phyloP scores from a whole-genome alignment of 2,888 invertebrate genomes.

The Cryptocephalus primarius region DNA sequence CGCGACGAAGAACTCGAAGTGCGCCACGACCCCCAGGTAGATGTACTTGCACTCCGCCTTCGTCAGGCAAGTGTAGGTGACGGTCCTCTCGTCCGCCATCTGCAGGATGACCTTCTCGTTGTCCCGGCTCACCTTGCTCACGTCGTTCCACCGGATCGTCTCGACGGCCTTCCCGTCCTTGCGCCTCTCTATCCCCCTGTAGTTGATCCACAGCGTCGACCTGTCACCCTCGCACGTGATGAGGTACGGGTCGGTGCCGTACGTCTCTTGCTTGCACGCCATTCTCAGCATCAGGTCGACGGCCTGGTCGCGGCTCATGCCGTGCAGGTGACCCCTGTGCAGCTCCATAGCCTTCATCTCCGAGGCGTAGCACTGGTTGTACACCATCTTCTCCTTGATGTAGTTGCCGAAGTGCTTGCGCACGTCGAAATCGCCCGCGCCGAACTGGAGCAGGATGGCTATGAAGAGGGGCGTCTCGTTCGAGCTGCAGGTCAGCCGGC shows the following conservation, averaged over 20 bases:
- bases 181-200: slow-evolving; percentile 12
- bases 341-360: slow-evolving; percentile 17
- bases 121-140: slow-evolving; percentile 12
- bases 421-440: slow-evolving; percentile 11
- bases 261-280: slow-evolving; percentile 16
- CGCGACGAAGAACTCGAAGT: slow-evolving; percentile 9
- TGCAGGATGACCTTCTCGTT: slow-evolving; percentile 9
- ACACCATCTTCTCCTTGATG: slow-evolving; percentile 12
- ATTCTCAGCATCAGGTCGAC: slow-evolving; percentile 17
- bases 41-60: slow-evolving; percentile 16
- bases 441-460: slow-evolving; percentile 15
- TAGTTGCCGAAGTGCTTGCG: slow-evolving; percentile 10
- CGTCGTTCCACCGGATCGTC: slow-evolving; percentile 11
- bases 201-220: slow-evolving; percentile 15
- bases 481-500: slow-evolving; percentile 11
- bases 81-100: slow-evolving; percentile 3
- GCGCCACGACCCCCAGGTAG: slow-evolving; percentile 11
- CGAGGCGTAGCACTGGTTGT: slow-evolving; percentile 12
- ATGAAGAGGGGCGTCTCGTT: slow-evolving; percentile 14
- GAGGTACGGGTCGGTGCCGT: slow-evolving; percentile 16
- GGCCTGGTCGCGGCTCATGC: slow-evolving; percentile 9
- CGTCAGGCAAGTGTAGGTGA: slow-evolving; percentile 12
- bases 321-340: slow-evolving; percentile 12
- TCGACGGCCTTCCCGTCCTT: slow-evolving; percentile 6
- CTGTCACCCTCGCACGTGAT: slow-evolving; percentile 10